phyloP scores from a whole-genome alignment of 2,113 vertebrate genomes.

The Caranx ignobilis region DNA sequence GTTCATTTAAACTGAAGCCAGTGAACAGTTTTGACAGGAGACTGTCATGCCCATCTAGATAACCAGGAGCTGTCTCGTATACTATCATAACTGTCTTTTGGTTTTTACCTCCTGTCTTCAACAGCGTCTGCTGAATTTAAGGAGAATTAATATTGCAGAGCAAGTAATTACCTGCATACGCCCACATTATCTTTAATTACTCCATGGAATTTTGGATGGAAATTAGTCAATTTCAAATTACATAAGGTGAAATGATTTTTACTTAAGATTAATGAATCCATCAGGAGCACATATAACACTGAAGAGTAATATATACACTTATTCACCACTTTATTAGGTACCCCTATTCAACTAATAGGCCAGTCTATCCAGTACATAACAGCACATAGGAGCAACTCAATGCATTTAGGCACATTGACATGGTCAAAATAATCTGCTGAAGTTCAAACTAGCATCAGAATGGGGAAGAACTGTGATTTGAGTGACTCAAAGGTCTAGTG shows the following conservation, averaged over 20 bases:
- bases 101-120: constrained; percentile 28
- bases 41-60: constrained; percentile 25
- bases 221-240: constrained; percentile 9
- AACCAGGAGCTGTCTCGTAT: constrained; percentile 11
- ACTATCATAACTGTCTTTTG: constrained; percentile 21
- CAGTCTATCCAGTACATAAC: too few relatives aligned
- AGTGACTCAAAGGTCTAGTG: too few relatives aligned
- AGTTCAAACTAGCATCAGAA: too few relatives aligned
- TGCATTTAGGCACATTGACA: too few relatives aligned
- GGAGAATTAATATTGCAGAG: constrained; percentile 10
- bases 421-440: too few relatives aligned
- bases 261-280: background rate
- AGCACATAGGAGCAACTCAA: too few relatives aligned
- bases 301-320: background rate
- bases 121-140: constrained; percentile 10
- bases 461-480: too few relatives aligned
- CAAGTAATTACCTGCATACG: constrained; percentile 13
- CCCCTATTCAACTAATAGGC: too few relatives aligned
- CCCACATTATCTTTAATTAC: constrained; percentile 11
- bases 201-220: background rate
- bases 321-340: too few relatives aligned
- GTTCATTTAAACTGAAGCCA: constrained; percentile 17
- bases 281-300: background rate
- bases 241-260: background rate
- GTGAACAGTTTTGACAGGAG: constrained; percentile 24